Percentiles rank a stretch among this genome's conserved stretches.
These are phyloP conservation scores for Colinus virginianus DNA, from an alignment of 2,113 vertebrate genomes.

Conservation along the genomic window DNA sequence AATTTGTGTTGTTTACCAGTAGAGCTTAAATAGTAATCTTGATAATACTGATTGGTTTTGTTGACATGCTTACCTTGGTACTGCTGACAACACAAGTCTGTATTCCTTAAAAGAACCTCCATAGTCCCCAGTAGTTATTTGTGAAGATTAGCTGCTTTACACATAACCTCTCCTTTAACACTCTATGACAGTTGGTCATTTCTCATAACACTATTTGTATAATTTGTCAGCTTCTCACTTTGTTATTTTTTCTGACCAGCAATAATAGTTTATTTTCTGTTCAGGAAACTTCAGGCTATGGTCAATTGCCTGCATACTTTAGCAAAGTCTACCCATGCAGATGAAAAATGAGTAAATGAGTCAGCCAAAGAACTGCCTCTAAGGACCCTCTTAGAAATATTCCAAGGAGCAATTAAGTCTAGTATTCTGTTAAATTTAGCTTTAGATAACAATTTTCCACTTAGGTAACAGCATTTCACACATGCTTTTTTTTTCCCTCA, in stretches of 20 bases:
- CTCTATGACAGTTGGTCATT: neutral
- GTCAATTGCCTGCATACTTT: neutral
- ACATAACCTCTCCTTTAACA: neutral
- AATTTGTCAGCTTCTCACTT: neutral
- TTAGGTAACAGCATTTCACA: neutral
- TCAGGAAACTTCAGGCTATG: neutral
- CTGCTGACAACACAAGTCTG: neutral
- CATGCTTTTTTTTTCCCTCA: rapidly evolving
- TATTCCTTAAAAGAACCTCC: neutral
- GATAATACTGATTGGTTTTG: neutral
- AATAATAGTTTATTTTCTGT: constrained; percentile 1
- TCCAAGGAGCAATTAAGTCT: neutral
- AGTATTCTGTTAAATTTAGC: neutral
- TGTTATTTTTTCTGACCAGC: neutral
- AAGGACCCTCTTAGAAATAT: neutral
- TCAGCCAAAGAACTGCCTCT: neutral
- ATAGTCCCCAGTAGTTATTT: neutral
- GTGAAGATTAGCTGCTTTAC: neutral
- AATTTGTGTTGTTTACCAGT: rapidly evolving
- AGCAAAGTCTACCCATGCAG: neutral
- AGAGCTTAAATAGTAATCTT: neutral
- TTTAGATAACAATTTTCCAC: neutral
- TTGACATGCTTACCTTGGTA: neutral
- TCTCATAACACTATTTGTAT: rapidly evolving
- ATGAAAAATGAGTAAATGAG: constrained; percentile 33